These are phyloP conservation scores for Thelaira solivaga DNA, from an alignment of 2,888 invertebrate genomes.

Conservation along the genomic window DNA sequence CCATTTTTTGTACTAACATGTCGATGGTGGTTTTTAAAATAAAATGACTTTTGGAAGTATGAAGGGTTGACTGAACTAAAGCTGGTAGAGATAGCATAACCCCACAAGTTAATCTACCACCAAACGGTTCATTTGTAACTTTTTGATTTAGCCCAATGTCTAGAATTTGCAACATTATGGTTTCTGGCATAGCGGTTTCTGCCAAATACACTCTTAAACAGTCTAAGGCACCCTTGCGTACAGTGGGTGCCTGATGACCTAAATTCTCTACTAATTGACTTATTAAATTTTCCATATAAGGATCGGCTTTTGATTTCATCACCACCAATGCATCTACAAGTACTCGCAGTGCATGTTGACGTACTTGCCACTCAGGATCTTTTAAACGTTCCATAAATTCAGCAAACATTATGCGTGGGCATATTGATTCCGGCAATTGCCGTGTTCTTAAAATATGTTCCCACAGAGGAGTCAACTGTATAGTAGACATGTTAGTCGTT, in stretches of 20 bases:
- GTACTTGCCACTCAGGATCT: slow-evolving; percentile 90
- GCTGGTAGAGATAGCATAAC: slow-evolving; percentile 83
- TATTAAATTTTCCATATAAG: slow-evolving; percentile 81
- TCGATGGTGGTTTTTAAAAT: slow-evolving; percentile 79
- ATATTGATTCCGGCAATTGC: slow-evolving; percentile 83
- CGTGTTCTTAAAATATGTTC: slow-evolving; percentile 87
- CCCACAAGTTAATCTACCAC: slow-evolving; percentile 81
- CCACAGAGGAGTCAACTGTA: slow-evolving; percentile 86
- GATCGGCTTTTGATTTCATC: slow-evolving; percentile 83
- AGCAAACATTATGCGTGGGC: slow-evolving; percentile 82
- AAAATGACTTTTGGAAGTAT: slow-evolving; percentile 78
- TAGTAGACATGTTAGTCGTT: slow-evolving; percentile 58
- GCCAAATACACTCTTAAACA: slow-evolving; percentile 85
- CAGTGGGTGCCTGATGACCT: slow-evolving; percentile 88
- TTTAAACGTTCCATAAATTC: slow-evolving; percentile 85
- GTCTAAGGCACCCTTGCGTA: slow-evolving; percentile 87
- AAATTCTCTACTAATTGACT: slow-evolving; percentile 87
- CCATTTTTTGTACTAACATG: slow-evolving; percentile 79
- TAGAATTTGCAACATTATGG: slow-evolving; percentile 82
- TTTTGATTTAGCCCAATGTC: slow-evolving; percentile 81
- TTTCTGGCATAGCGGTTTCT: slow-evolving; percentile 83
- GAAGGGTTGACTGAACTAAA: slow-evolving; percentile 79
- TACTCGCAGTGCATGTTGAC: slow-evolving; percentile 88
- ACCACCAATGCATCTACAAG: slow-evolving; percentile 88
- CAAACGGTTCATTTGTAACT: slow-evolving; percentile 78